Conservation (phyloP, 1,140 invertebrate genomes). For the Lepidurus couesii region DNA sequence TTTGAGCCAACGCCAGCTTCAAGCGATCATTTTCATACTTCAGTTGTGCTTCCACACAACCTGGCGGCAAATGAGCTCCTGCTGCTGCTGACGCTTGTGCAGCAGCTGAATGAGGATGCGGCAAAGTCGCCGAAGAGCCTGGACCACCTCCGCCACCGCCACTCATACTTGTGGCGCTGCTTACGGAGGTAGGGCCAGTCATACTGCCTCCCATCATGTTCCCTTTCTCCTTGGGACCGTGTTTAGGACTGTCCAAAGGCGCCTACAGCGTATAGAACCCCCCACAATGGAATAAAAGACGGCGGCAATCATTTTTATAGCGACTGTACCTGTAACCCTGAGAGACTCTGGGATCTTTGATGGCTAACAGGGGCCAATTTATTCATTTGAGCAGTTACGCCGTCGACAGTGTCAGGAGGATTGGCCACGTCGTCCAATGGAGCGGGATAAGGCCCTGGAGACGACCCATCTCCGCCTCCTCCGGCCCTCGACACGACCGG, state of each 20-base stretch:
- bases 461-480: slow-evolving; percentile 26
- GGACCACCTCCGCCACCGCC: not conserved
- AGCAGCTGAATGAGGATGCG: slow-evolving; percentile 38
- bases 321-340: slow-evolving; percentile 47
- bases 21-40: slow-evolving; percentile 96
- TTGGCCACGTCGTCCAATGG: slow-evolving; percentile 44
- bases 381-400: slow-evolving; percentile 36
- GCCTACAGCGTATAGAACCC: slow-evolving; percentile 41
- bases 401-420: slow-evolving; percentile 26
- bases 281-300: not conserved
- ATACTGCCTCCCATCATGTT: slow-evolving; percentile 28
- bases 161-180: slow-evolving; percentile 28
- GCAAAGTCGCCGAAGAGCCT: slow-evolving; percentile 32
- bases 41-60: slow-evolving; percentile 73
- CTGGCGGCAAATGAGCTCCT: slow-evolving; percentile 52
- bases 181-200: not conserved
- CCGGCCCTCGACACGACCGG: slow-evolving; percentile 63
- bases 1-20: slow-evolving; percentile 90
- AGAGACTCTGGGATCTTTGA: slow-evolving; percentile 51
- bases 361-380: slow-evolving; percentile 44
- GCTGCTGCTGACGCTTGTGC: slow-evolving; percentile 47
- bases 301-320: slow-evolving; percentile 24
- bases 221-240: slow-evolving; percentile 46
- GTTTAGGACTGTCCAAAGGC: slow-evolving; percentile 56
- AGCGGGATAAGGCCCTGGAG: slow-evolving; percentile 38